Evolutionary conservation across 2,888 invertebrate genomes (phyloP), one percentile per base, ranked within the genome.

Genomic region (Drosophila pegasa): DNA sequence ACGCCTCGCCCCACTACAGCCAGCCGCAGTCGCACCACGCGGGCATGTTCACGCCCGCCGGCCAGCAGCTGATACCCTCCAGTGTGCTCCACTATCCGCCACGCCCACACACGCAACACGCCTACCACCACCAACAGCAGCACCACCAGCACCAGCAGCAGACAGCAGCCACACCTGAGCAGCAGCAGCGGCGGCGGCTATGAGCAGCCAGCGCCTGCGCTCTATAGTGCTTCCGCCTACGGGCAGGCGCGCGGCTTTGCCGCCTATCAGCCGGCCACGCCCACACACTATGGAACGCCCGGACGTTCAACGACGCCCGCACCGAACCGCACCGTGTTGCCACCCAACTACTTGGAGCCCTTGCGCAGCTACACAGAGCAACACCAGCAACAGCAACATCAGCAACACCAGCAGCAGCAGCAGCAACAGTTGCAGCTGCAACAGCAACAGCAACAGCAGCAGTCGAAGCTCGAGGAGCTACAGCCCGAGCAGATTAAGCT

Each of bases 41-140:
- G 45, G 80, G 84, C 57, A 80, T 89, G 78, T 89, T 82, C 7
- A 89, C 89, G 38, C 70, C 89, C 3, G 89, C 89, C 6, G 89
- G 89, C 3, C 90, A 89, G 50, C 90, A 88, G 65, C 74, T 88
- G 54, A 74, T 89, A 52, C 90, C 91, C 45, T 88, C 91, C 40
- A 90, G 90, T 55, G 89, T 90, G 43, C 71, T 91, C 22, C 91
- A 90, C 60, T 91, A 91, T 69, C 90, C 91, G 27, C 85, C 90
- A 47, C 78, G 87, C 16, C 33, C 72, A 22, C 69, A 67, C 7
- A 29, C 60, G 4, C 75, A 75, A 10, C 31, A 40, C 20, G 54
- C 38, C 57, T 63, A 62, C 16, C 68, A 59, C 20, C 54, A 58
- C 12, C 66, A 62, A 18, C 68, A 45, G 10, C 35, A 27, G 16